These are phyloP conservation scores for Leptinotarsa juncta DNA, from an alignment of 2,888 invertebrate genomes.

Conservation along the genomic window DNA sequence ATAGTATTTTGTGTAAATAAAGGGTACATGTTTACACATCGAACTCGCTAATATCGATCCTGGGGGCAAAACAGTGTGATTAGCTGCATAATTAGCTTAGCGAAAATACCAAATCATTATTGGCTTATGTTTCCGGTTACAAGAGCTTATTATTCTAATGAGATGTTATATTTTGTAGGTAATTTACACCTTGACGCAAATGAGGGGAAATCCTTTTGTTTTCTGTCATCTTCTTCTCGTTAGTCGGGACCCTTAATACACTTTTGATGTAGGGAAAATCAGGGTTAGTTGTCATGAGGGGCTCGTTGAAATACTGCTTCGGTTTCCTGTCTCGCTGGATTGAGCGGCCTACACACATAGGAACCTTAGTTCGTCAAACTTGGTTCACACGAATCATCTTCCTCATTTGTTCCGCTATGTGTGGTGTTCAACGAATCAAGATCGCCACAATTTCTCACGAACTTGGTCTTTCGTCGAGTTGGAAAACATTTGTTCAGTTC, in stretches of 20 bases:
- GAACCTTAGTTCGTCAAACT: too few relatives aligned
- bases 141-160: background rate
- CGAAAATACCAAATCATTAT: background rate
- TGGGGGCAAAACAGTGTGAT: background rate
- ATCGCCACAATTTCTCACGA: too few relatives aligned
- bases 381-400: too few relatives aligned
- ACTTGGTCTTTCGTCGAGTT: too few relatives aligned
- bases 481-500: too few relatives aligned
- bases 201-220: background rate
- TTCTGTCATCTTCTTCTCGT: background rate
- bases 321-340: too few relatives aligned
- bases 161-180: background rate
- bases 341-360: too few relatives aligned
- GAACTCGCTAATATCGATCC: background rate
- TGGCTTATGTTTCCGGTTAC: slow-evolving; percentile 2
- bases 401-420: too few relatives aligned
- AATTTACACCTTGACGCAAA: background rate
- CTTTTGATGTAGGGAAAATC: too few relatives aligned
- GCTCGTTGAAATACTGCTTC: too few relatives aligned
- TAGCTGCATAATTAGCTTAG: background rate
- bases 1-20: background rate
- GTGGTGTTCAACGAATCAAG: too few relatives aligned
- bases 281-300: too few relatives aligned
- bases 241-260: background rate
- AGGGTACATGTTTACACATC: background rate